A percentile compares a stretch with the other conserved stretches of the same genome.
phyloP scores from a whole-genome alignment of 2,797 vertebrate genomes.

The Rhincodon typus region DNA sequence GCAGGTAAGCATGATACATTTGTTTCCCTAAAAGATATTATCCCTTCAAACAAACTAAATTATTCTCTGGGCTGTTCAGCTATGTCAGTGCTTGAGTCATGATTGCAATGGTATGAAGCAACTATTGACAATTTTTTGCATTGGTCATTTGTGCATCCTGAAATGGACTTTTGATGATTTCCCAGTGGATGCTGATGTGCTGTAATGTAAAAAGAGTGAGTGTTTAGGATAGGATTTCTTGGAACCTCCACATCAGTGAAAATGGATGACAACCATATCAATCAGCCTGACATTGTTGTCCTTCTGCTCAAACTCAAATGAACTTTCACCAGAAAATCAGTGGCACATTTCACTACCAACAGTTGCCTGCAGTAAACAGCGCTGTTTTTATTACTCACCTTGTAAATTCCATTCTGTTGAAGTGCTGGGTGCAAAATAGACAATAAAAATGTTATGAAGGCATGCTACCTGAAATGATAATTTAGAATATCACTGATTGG shows the following conservation, averaged over 20 bases:
- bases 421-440: background rate
- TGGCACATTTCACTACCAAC: background rate
- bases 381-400: background rate
- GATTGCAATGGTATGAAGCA: background rate
- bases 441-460: background rate
- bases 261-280: background rate
- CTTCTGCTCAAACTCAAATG: background rate
- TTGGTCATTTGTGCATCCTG: background rate
- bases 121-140: background rate
- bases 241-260: background rate
- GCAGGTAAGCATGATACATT: too few species aligned
- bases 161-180: background rate
- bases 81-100: background rate
- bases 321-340: background rate
- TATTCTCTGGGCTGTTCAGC: background rate
- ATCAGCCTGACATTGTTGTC: background rate
- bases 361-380: background rate
- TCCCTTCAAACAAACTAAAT: background rate
- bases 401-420: conserved; percentile 12
- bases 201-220: background rate
- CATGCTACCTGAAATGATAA: too few species aligned
- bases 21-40: too few species aligned
- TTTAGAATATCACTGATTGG: too few species aligned
- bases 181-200: too few species aligned
- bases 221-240: background rate